These are phyloP conservation scores for Cecropterus lyciades DNA, from an alignment of 1,140 invertebrate genomes.

Conservation along the genomic window DNA sequence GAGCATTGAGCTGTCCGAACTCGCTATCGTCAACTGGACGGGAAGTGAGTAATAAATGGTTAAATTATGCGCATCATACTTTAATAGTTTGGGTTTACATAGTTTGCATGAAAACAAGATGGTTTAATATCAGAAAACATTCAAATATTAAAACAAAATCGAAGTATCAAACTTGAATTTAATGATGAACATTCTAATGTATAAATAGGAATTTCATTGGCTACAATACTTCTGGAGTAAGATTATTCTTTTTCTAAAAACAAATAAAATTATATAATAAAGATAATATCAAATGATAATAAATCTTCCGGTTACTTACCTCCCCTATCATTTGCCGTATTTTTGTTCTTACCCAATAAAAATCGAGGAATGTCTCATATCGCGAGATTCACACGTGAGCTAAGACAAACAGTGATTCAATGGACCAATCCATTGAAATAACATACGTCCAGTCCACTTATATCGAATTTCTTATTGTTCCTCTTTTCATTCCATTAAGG, in stretches of 20 bases:
- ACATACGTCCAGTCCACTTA: conserved; percentile 62
- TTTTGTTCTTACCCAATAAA: conserved; percentile 40
- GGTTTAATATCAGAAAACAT: neutral
- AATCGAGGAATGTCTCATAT: conserved; percentile 49
- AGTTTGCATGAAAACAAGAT: conserved; percentile 2
- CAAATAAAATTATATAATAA: neutral
- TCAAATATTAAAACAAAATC: neutral
- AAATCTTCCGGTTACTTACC: conserved; percentile 7
- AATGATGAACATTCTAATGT: no score
- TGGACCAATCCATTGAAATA: conserved; percentile 56
- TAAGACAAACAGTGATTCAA: conserved; percentile 54
- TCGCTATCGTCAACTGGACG: conserved; percentile 50
- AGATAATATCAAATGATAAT: conserved; percentile 1
- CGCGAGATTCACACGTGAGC: conserved; percentile 62
- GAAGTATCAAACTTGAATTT: neutral
- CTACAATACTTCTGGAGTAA: no score
- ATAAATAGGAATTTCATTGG: no score
- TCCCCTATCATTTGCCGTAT: conserved; percentile 47
- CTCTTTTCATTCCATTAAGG: conserved; percentile 70
- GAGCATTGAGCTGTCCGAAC: conserved; percentile 50
- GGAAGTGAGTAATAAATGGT: conserved; percentile 59
- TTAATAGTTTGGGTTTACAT: neutral
- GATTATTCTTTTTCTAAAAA: no score
- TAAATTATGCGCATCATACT: conserved; percentile 40
- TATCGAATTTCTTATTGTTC: conserved; percentile 78